phyloP scores from a whole-genome alignment of 23 tunicate genomes.

The Diplosoma virens region DNA sequence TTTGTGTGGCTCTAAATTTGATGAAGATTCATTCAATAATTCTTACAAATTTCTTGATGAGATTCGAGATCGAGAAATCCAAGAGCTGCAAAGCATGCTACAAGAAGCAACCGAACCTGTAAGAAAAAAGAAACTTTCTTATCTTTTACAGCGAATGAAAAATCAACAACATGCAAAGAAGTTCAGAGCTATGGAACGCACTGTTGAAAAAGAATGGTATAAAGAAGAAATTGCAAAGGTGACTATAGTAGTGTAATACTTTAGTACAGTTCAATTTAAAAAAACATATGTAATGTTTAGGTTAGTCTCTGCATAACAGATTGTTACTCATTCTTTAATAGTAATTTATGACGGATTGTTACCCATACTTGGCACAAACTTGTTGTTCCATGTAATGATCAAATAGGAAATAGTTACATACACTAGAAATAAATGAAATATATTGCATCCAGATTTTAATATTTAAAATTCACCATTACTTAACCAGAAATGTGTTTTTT shows the following conservation, averaged over 20 bases:
- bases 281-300: not conserved
- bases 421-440: too few species aligned
- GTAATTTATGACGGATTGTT: too few species aligned
- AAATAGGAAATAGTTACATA: too few species aligned
- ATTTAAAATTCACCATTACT: too few species aligned
- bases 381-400: too few species aligned
- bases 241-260: too few species aligned
- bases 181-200: constrained; percentile 23
- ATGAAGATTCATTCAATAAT: constrained; percentile 66
- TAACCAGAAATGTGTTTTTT: too few species aligned
- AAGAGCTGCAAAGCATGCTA: constrained; percentile 28
- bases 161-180: constrained; percentile 45
- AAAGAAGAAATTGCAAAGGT: constrained; percentile 67
- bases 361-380: too few species aligned
- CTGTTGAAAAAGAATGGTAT: constrained; percentile 33
- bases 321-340: too few species aligned
- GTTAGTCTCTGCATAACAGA: not conserved
- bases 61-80: constrained; percentile 48
- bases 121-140: constrained; percentile 31
- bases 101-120: constrained; percentile 3
- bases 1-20: constrained; percentile 73
- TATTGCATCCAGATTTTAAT: too few species aligned
- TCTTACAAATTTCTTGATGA: constrained; percentile 57
- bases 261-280: not conserved
- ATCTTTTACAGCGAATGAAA: constrained; percentile 47